Conservation (phyloP, 2,888 invertebrate species). For the Tachina fera region DNA sequence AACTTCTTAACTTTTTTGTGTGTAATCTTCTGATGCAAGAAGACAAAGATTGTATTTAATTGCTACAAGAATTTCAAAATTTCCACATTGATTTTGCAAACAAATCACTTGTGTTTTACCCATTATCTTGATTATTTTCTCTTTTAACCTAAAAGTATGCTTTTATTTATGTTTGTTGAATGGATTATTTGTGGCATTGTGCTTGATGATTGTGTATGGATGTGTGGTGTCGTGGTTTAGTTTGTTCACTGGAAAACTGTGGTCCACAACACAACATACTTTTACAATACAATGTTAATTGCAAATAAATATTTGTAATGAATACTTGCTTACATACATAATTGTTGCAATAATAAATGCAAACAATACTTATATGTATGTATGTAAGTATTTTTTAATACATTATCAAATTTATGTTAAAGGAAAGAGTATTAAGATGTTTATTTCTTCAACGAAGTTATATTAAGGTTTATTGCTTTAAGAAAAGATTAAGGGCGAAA, state of each 20-base stretch:
- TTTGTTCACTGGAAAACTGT: constrained; percentile 24
- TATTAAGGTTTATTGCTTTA: too few species aligned
- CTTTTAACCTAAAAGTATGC: constrained; percentile 25
- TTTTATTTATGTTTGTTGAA: constrained; percentile 25
- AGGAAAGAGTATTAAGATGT: neutral
- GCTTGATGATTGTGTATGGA: neutral
- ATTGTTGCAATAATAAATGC: neutral
- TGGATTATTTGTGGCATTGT: neutral
- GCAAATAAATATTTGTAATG: constrained; percentile 28
- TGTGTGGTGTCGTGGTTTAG: neutral
- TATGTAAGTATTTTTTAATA: neutral
- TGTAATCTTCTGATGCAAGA: too few species aligned
- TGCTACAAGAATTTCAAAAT: too few species aligned
- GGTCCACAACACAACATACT: constrained; percentile 13
- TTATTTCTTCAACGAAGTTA: too few species aligned
- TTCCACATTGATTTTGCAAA: too few species aligned
- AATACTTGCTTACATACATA: neutral
- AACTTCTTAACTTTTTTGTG: too few species aligned
- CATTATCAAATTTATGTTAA: neutral
- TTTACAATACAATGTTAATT: constrained; percentile 1
- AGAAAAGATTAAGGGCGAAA: too few species aligned
- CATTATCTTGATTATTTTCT: neutral
- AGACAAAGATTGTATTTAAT: too few species aligned
- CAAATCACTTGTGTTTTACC: neutral
- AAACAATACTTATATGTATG: neutral